phyloP scores from a whole-genome alignment of 2,888 invertebrate genomes.

The Sericinus montela region DNA sequence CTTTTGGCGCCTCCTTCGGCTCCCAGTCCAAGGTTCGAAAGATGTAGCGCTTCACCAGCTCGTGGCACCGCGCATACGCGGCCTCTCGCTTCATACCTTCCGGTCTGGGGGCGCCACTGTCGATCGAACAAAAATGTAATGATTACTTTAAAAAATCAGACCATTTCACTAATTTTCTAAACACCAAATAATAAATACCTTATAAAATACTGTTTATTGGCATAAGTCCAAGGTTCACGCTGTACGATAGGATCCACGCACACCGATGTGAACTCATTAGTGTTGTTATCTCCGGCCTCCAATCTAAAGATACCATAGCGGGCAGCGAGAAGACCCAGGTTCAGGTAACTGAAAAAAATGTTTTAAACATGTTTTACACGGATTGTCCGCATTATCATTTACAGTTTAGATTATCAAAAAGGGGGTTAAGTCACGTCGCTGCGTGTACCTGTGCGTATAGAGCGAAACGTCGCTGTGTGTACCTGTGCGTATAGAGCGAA shows the following conservation, averaged over 20 bases:
- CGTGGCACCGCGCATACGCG: slow-evolving; percentile 47
- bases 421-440: too few relatives aligned
- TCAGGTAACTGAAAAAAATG: slow-evolving; percentile 87
- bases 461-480: slow-evolving; percentile 50
- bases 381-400: too few relatives aligned
- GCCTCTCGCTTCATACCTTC: slow-evolving; percentile 39
- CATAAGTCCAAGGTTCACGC: slow-evolving; percentile 85
- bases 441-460: slow-evolving; percentile 63
- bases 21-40: slow-evolving; percentile 72
- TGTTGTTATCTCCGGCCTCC: slow-evolving; percentile 59
- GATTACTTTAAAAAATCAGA: too few relatives aligned
- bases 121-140: neutral
- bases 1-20: slow-evolving; percentile 82
- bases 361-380: too few relatives aligned
- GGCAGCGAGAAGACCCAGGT: slow-evolving; percentile 95
- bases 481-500: slow-evolving; percentile 73
- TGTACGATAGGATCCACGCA: slow-evolving; percentile 91
- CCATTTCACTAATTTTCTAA: too few relatives aligned
- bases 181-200: slow-evolving; percentile 66
- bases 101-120: slow-evolving; percentile 45
- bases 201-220: slow-evolving; percentile 85
- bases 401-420: too few relatives aligned
- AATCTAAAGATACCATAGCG: slow-evolving; percentile 85
- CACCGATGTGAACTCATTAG: slow-evolving; percentile 78
- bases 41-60: slow-evolving; percentile 46